Conservation (phyloP, 1,140 invertebrate species). For the Drosophila rhopaloa region DNA sequence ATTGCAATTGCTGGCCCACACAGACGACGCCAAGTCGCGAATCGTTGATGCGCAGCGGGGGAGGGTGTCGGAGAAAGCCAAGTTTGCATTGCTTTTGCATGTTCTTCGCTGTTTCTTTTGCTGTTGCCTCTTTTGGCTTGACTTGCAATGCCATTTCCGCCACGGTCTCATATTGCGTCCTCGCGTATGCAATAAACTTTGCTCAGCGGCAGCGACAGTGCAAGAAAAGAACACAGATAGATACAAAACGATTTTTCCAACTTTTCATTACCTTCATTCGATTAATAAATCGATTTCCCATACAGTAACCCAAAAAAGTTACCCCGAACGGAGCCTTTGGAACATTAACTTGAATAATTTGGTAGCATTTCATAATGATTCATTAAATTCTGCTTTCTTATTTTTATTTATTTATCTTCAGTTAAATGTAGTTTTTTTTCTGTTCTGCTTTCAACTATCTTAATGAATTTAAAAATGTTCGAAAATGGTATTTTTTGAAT, state of each 20-base stretch:
- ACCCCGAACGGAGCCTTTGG: too few relatives aligned
- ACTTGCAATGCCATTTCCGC: conserved; percentile 66
- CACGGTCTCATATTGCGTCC: conserved; percentile 62
- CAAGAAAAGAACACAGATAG: conserved; percentile 9
- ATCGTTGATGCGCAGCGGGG: conserved; percentile 61
- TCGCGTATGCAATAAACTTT: conserved; percentile 71
- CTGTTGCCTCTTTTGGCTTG: conserved; percentile 39
- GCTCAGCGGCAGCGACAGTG: conserved; percentile 15
- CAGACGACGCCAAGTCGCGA: conserved; percentile 79
- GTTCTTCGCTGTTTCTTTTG: conserved; percentile 22
- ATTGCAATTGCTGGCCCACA: conserved; percentile 76
- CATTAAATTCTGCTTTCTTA: too few relatives aligned
- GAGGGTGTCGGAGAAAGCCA: conserved; percentile 34
- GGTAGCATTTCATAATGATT: too few relatives aligned
- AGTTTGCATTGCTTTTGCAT: conserved; percentile 61
- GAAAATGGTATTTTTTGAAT: too few relatives aligned
- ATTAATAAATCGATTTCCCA: neutral
- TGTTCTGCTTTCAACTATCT: too few relatives aligned
- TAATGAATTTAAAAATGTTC: too few relatives aligned
- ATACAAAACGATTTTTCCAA: neutral
- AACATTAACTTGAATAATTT: too few relatives aligned
- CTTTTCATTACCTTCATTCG: neutral
- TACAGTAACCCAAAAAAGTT: too few relatives aligned
- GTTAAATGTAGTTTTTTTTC: too few relatives aligned
- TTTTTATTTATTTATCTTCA: too few relatives aligned